A percentile compares a stretch with the other conserved stretches of the same genome.
phyloP scores from a whole-genome alignment of 2,888 invertebrate species.

The Andrena praecox region DNA sequence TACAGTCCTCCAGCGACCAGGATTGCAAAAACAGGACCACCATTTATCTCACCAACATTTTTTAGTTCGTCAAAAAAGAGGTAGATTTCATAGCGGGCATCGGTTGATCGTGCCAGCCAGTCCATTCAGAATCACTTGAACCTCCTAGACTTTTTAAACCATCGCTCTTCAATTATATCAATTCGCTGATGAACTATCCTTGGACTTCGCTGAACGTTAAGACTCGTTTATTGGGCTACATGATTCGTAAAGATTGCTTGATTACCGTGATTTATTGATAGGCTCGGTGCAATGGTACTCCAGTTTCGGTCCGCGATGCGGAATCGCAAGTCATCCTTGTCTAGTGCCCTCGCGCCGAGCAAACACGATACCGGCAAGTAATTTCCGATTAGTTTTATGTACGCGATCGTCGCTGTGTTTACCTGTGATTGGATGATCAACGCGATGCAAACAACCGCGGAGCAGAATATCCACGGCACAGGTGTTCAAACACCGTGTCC shows the following conservation, averaged over 20 bases:
- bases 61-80: no score
- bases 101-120: neutral
- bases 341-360: neutral
- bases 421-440: neutral
- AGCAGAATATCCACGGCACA: neutral
- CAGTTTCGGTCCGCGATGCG: neutral
- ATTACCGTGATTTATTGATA: neutral
- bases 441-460: neutral
- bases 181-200: neutral
- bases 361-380: neutral
- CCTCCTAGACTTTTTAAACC: slow-evolving; percentile 1
- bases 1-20: no score
- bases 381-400: neutral
- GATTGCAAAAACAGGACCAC: no score
- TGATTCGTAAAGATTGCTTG: neutral
- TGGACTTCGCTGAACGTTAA: slow-evolving; percentile 5
- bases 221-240: neutral
- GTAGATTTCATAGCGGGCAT: neutral
- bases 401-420: neutral
- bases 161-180: neutral
- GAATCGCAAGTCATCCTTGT: no score
- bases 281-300: neutral
- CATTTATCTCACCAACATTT: no score
- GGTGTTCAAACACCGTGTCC: neutral
- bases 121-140: neutral